Evolutionary conservation across 2,888 invertebrate species (phyloP).

Genomic region (Dimorphilus gyrociliatus): DNA sequence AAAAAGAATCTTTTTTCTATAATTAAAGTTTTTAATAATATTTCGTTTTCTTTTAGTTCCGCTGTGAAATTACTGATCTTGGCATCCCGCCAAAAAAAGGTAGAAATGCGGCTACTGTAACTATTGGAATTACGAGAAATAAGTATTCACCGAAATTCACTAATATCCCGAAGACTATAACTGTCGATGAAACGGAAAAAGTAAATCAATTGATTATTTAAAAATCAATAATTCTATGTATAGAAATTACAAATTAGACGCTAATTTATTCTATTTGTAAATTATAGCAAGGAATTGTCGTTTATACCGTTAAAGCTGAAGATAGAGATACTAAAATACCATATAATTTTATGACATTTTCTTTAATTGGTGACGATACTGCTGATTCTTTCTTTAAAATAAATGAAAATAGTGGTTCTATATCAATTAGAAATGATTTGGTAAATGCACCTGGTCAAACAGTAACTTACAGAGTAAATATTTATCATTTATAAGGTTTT

Average conservation of each 20-base stretch:
- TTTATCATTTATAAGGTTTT: not conserved
- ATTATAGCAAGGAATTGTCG: too few species aligned
- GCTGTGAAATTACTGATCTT: slow-evolving; percentile 13
- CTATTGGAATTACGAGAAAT: slow-evolving; percentile 19
- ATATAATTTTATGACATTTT: slow-evolving; percentile 17
- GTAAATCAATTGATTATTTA: too few species aligned
- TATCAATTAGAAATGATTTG: slow-evolving; percentile 13
- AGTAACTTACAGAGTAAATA: slow-evolving; percentile 12
- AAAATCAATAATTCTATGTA: too few species aligned
- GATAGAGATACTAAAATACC: slow-evolving; percentile 11
- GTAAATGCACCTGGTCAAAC: slow-evolving; percentile 9
- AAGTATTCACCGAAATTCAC: slow-evolving; percentile 15
- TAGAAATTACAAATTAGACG: too few species aligned
- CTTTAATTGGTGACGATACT: slow-evolving; percentile 14
- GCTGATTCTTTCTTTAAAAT: slow-evolving; percentile 16
- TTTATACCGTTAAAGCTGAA: too few species aligned
- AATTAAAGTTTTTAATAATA: not conserved
- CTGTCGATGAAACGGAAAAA: slow-evolving; percentile 9
- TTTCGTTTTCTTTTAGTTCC: slow-evolving; percentile 6
- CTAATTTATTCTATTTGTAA: too few species aligned
- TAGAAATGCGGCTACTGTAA: slow-evolving; percentile 14
- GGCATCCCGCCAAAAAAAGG: slow-evolving; percentile 14
- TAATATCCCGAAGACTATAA: slow-evolving; percentile 14
- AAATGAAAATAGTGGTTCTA: slow-evolving; percentile 10
- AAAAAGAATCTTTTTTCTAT: not conserved